Evolutionary conservation across 2,888 invertebrate genomes (phyloP), one percentile per base, ranked within the genome.

Genomic region (Craniophora ligustri): DNA sequence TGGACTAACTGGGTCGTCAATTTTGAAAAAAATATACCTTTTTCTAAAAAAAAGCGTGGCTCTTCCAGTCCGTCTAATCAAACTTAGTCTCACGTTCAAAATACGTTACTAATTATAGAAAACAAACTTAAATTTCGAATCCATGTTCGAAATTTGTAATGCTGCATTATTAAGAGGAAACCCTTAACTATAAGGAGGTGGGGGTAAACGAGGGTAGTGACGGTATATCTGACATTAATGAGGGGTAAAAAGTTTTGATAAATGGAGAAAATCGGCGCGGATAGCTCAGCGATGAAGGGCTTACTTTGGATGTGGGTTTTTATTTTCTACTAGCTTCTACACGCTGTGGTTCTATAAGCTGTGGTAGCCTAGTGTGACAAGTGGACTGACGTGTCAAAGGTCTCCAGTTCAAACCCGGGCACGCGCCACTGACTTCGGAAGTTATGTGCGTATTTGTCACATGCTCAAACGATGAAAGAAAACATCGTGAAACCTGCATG

Each of bases 101-200:
- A 57, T 36, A 32, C 46, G 36, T 46, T 8, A 45, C 48, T 46
- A 58, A 58, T 66, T 32, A 41, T 49, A 49, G 54, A 35, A 56
- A 50, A 65, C 48, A 55, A 55, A 57, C 57, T 26, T 40, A 46
- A 45, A 62, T 62, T 55, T 48, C 31, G 30, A 28, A 45, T 36
- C 45, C 31, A 46, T 42, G 66, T 57, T 57, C 26, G 32, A 62
- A 69, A 64, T 63, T 63, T 57, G 62, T 57, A 48, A 34, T 61
- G n/a, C 39, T 49, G 66, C 54, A 54, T 57, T 57, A 54, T 48
- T 54, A 31, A 57, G 45, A 28, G 40, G 32, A 32, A 26, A 21
- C 44, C 49, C 36, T 56, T 49, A 44, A 63, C 49, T 57, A 40
- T 19, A 23, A 44, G 30, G 30, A 30, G 51, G 28, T 45, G 3